A percentile compares a stretch with the other conserved stretches of the same genome.
Evolutionary conservation across 2,113 vertebrate species (phyloP).

Genomic region (Pomatorhinus ruficollis): DNA sequence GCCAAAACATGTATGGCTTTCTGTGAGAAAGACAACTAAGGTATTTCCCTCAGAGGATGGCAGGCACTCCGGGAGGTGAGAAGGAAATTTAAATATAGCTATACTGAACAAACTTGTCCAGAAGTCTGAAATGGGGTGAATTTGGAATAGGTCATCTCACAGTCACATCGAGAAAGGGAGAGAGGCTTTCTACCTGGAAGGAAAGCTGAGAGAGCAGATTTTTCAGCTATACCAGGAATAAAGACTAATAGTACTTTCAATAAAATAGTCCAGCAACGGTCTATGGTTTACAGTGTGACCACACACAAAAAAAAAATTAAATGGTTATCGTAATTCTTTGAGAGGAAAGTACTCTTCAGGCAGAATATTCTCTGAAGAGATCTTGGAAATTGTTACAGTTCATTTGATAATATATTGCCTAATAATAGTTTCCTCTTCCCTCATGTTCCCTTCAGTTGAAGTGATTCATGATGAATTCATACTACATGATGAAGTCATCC

Average conservation of each 20-base stretch:
- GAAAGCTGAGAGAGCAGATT: background rate
- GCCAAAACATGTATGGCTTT: background rate
- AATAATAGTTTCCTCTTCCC: slow-evolving; percentile 41
- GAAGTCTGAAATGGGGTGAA: background rate
- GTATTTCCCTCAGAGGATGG: background rate
- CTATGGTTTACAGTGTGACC: background rate
- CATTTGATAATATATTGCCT: slow-evolving; percentile 49
- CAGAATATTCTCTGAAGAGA: slow-evolving; percentile 28
- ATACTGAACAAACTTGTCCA: accelerated
- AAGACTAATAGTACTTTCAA: background rate
- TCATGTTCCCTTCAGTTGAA: background rate
- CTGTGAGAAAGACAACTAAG: background rate
- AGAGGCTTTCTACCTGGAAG: background rate
- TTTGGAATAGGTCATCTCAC: background rate
- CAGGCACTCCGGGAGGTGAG: background rate
- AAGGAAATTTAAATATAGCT: background rate
- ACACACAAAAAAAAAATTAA: background rate
- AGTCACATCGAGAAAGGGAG: background rate
- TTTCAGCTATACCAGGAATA: background rate
- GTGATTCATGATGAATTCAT: slow-evolving; percentile 42
- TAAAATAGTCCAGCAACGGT: background rate
- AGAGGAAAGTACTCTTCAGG: background rate
- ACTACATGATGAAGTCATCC: background rate
- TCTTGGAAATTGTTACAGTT: background rate
- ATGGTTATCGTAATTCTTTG: background rate